Base-by-base conservation (phyloP, 2,113 vertebrate genomes). In the Takifugu flavidus region DNA sequence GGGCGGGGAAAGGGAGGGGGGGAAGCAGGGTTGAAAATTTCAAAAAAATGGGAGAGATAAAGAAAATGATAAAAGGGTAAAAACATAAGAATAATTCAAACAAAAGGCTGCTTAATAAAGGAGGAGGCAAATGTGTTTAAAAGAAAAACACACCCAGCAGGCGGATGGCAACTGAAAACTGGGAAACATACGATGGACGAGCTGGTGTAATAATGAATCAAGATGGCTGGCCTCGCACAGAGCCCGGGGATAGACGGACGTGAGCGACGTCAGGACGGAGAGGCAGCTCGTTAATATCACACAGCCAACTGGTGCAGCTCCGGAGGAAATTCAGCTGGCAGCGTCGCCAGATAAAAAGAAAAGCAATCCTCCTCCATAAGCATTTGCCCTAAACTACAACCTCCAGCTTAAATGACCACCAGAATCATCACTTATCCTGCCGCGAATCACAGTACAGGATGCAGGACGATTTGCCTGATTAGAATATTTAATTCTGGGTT, bases 1-100 rank as follows among this genome's bases (percentile, higher is more conserved):
- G 61, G 80, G 70, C 28, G 50, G 78, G 57, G 58, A 62, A 29
- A 49, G 79, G 56, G 57, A 64, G 70, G 74, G 49, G 44, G 65
- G 67, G 47, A 64, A 68, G 73, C 65, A 49, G 75, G 81, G 77
- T 83, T 77, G 79, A 85, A 87, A 78, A 89, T 83, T 69, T 20
- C 20, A 20, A 81, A 91, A 96, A 96, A 91, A 95, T 94, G 94
- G 93, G 92, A 94, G 94, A 96, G 94, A 94, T 91, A 94, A 90
- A 90, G 86, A 92, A 95, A 95, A 96, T 93, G 93, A 90, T 89
- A 93, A 92, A 92, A 82, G 89, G 86, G 91, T 92, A 93, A 92
- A 85, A 81, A 76, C n/a, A 82, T 49, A 87, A 58, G 44, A 79
- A 67, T 59, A 89, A 82, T 78, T 61, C 4, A 61, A 79, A 77